These are phyloP conservation scores for Drosophila varians DNA, from an alignment of 1,140 invertebrate genomes.

Conservation along the genomic window DNA sequence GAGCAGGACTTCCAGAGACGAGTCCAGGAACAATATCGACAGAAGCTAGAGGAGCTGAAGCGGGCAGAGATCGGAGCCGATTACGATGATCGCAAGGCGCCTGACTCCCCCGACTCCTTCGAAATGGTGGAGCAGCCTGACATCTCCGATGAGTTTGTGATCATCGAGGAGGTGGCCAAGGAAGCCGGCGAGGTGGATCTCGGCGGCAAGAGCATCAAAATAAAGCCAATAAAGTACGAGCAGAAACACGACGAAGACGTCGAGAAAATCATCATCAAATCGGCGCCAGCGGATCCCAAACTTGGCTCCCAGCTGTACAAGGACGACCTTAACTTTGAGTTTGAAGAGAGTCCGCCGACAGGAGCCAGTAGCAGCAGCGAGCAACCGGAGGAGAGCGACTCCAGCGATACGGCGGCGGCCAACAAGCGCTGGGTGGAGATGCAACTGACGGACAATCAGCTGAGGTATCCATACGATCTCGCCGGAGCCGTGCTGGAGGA, in stretches of 20 bases:
- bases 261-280: conserved; percentile 89
- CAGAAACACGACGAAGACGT: conserved; percentile 89
- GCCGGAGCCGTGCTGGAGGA: conserved; percentile 93
- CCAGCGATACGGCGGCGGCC: conserved; percentile 87
- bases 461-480: conserved; percentile 88
- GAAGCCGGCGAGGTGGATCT: conserved; percentile 91
- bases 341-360: conserved; percentile 89
- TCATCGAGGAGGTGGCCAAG: conserved; percentile 93
- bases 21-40: conserved; percentile 78
- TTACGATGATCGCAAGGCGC: conserved; percentile 85
- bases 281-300: conserved; percentile 84
- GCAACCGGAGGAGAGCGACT: conserved; percentile 84
- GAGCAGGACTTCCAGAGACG: conserved; percentile 80
- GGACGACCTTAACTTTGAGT: conserved; percentile 87
- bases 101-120: conserved; percentile 94
- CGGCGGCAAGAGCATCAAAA: conserved; percentile 91
- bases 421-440: conserved; percentile 95
- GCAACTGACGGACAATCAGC: conserved; percentile 90
- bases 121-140: conserved; percentile 94
- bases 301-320: conserved; percentile 84
- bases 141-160: conserved; percentile 93
- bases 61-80: conserved; percentile 68
- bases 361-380: conserved; percentile 83
- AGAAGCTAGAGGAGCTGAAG: conserved; percentile 83
- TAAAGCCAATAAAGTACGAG: conserved; percentile 85